These are phyloP conservation scores for Gorsachius magnificus DNA, from an alignment of 2,797 vertebrate genomes.

Conservation along the genomic window DNA sequence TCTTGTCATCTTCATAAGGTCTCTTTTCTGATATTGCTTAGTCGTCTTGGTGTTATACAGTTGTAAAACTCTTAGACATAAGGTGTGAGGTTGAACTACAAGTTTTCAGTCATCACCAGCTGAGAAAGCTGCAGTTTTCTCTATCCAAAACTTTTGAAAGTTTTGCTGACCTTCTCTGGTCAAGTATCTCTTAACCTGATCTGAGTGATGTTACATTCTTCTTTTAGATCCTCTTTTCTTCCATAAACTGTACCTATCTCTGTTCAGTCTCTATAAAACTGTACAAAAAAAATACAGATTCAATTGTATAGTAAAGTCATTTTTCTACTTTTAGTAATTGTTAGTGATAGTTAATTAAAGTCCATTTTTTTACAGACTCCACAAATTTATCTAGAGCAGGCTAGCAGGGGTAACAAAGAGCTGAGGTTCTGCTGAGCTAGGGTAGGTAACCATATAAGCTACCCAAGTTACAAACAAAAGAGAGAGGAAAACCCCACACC, in stretches of 20 bases:
- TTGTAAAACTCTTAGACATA: not conserved
- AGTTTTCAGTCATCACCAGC: constrained; percentile 15
- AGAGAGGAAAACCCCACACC: not conserved
- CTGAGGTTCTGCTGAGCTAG: not conserved
- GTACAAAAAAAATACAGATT: not conserved
- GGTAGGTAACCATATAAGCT: not conserved
- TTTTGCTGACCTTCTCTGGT: constrained; percentile 33
- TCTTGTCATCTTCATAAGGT: not conserved
- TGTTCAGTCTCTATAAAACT: not conserved
- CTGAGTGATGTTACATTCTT: not conserved
- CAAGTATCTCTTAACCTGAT: not conserved
- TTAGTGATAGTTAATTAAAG: not conserved
- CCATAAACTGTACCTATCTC: not conserved
- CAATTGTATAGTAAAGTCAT: not conserved
- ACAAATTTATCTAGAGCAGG: not conserved
- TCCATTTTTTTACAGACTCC: not conserved
- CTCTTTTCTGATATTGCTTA: not conserved
- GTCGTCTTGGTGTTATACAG: not conserved
- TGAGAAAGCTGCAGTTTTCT: constrained; percentile 22
- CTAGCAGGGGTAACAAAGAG: not conserved
- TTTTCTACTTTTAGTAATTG: not conserved
- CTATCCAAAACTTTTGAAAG: constrained; percentile 12
- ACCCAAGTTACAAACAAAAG: not conserved
- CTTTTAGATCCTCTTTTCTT: not conserved
- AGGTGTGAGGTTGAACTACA: not conserved